Evolutionary conservation across 2,797 vertebrate species (phyloP).

Genomic region (Octomys mimax): DNA sequence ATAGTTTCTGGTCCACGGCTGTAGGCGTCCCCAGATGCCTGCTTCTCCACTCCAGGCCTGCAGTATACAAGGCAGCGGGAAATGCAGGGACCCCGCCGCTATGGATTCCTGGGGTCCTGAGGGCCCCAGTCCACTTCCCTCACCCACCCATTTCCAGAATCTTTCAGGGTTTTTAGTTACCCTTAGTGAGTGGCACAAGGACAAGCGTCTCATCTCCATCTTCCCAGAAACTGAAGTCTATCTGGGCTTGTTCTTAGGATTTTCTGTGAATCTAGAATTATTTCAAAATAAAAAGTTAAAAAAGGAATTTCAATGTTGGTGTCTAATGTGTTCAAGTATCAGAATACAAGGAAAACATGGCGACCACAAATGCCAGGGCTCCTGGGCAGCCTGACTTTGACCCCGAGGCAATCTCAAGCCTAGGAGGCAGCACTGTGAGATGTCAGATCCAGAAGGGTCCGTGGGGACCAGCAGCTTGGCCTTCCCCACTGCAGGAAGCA

Average conservation of each 20-base stretch:
- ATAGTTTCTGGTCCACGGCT: background rate
- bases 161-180: background rate
- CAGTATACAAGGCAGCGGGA: rapidly evolving
- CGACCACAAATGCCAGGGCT: rapidly evolving
- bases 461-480: rapidly evolving
- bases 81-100: rapidly evolving
- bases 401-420: rapidly evolving
- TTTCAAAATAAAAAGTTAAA: background rate
- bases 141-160: no score
- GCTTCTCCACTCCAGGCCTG: background rate
- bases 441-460: background rate
- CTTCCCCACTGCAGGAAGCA: background rate
- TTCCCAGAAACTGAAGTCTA: background rate
- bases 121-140: background rate
- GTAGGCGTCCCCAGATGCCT: background rate
- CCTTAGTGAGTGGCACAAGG: background rate
- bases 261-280: background rate
- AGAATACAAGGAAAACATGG: background rate
- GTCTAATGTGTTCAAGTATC: background rate
- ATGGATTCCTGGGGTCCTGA: background rate
- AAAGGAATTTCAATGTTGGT: background rate
- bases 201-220: background rate
- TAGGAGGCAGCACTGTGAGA: background rate
- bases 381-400: background rate
- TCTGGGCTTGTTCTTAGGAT: background rate